Percentiles rank a stretch among this genome's conserved stretches.
phyloP scores from a whole-genome alignment of 2,888 invertebrate species.

The Andrena camellia region DNA sequence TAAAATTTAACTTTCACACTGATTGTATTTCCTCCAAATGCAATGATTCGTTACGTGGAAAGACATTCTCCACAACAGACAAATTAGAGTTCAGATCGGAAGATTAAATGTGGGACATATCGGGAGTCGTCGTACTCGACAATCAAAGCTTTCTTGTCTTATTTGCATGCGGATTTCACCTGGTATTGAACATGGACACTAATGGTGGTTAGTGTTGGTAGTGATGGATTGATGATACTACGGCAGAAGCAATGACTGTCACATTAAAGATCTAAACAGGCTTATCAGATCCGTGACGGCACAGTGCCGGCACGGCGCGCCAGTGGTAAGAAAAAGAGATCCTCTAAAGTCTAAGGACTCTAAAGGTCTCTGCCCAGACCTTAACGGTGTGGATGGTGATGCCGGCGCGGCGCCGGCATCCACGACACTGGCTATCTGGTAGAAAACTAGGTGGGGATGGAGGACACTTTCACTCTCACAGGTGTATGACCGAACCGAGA shows the following conservation, averaged over 20 bases:
- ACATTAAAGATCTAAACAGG: background rate
- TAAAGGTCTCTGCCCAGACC: too few relatives aligned
- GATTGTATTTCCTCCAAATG: too few relatives aligned
- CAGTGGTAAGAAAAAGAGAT: background rate
- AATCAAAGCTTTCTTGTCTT: conserved; percentile 82
- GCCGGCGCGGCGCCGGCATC: conserved; percentile 13
- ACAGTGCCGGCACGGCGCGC: background rate
- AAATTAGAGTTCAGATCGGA: conserved; percentile 15
- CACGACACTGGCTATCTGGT: conserved; percentile 25
- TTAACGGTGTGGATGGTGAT: conserved; percentile 16
- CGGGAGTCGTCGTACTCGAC: conserved; percentile 82
- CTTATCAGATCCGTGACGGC: background rate
- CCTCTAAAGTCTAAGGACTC: too few relatives aligned
- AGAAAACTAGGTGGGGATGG: conserved; percentile 59
- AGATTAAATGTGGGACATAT: conserved; percentile 52
- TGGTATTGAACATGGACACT: conserved; percentile 73
- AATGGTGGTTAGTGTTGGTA: too few relatives aligned
- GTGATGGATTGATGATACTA: too few relatives aligned
- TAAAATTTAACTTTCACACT: too few relatives aligned
- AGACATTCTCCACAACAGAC: too few relatives aligned
- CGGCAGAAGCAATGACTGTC: background rate
- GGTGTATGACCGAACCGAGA: conserved; percentile 83
- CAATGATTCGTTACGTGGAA: too few relatives aligned
- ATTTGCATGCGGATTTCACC: conserved; percentile 74
- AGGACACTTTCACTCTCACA: conserved; percentile 85